Evolutionary conservation across 2,113 vertebrate species (phyloP).

Genomic region (Grantiella picta): DNA sequence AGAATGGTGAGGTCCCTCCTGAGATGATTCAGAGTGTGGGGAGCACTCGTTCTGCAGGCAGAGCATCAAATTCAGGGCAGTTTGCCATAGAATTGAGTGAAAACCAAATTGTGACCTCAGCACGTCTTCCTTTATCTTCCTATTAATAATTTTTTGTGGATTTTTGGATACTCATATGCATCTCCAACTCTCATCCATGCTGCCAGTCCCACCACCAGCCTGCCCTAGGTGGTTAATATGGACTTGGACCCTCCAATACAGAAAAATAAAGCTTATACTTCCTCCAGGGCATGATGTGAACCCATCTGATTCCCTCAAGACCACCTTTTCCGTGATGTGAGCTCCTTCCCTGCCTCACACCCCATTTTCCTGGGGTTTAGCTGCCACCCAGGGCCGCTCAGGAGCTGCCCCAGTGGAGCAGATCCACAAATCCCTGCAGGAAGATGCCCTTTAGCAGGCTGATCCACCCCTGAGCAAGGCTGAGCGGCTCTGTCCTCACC

Average conservation of each 20-base stretch:
- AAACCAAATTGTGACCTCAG: neutral
- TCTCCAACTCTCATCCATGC: neutral
- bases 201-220: neutral
- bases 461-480: neutral
- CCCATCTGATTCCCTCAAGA: neutral
- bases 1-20: neutral
- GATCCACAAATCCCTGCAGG: neutral
- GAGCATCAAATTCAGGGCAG: neutral
- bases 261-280: neutral
- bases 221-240: neutral
- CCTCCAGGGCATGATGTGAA: neutral
- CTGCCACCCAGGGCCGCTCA: neutral
- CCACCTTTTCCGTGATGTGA: neutral
- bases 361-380: neutral
- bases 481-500: neutral
- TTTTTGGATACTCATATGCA: rapidly evolving
- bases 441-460: neutral
- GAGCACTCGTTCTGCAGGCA: neutral
- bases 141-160: neutral
- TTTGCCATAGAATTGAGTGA: neutral
- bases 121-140: neutral
- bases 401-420: neutral
- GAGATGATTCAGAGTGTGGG: neutral
- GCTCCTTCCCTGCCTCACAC: neutral
- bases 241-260: neutral